Evolutionary conservation across 2,888 invertebrate genomes (phyloP), one percentile per base, ranked within the genome.

Genomic region (Sepiola atlantica): DNA sequence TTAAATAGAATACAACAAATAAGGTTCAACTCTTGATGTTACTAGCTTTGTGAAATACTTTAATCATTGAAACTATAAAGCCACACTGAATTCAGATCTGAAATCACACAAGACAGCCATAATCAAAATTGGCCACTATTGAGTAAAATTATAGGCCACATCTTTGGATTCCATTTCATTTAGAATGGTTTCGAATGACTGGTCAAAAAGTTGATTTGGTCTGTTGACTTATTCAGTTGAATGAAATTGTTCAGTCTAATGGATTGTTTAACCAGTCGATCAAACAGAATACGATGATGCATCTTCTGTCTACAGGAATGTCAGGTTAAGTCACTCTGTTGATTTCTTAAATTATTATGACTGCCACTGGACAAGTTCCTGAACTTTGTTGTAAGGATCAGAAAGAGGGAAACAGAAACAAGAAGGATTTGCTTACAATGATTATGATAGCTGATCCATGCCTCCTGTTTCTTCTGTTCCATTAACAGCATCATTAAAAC

Each of bases 81-180:
- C 18, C 4, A 77, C n/a, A 77, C 10, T 77, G 12, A 2, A 77
- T 14, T 77, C 77, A n/a, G 28, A n/a, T 77, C 77, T 24, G 55
- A 55, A 61, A 61, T 61, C 61, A 61, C 10, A 21, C 24, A 61
- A 10, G 6, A 61, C 24, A 12, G 6, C 14, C 24, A 18, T 61
- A 20, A 61, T 6, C 14, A 28, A 18, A 77, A n/a, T n/a, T 77
- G 28, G 1, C 4, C n/a, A 77, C 12, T n/a, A n/a, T n/a, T 77
- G n/a, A n/a, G 28, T n/a, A n/a, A 77, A 77, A 77, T 28, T 77
- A 12, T 10, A 28, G n/a, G 28, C n/a, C 77, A n/a, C 77, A n/a
- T 77, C 77, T n/a, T 77, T 77, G 77, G n/a, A 77, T 77, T n/a
- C n/a, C 77, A 77, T 77, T n/a, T n/a, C 16, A 77, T 77, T 77